Evolutionary conservation across 2,888 invertebrate genomes (phyloP), one percentile per base, ranked within the genome.

Genomic region (Cryptosula pallasiana): DNA sequence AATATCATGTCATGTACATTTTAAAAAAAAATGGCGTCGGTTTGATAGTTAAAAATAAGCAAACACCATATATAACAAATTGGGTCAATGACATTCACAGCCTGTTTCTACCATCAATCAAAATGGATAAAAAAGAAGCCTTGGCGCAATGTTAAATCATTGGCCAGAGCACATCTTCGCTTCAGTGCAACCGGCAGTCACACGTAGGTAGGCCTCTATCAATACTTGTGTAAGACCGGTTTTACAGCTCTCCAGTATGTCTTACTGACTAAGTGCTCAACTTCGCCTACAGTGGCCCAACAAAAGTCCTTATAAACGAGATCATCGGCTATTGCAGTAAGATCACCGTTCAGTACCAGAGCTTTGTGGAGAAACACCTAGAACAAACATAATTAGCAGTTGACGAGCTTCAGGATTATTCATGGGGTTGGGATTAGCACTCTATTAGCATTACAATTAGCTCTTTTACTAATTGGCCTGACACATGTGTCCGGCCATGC

Each of bases 291-390:
- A 32, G 63, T 63, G 20, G 32, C 63, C 63, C 63, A 63, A 20
- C 20, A 25, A 32, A 63, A 63, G 32, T 63, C 63, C 25, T 34
- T 32, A 25, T 25, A 57, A 13, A 2, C 20, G 25, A 3, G 3
- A 13, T 13, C 63, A 9, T 5, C 16, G 32, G 32, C 5, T 32
- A 63, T 5, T n/a, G 16, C 27, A 25, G 27, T 32, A 16, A 63
- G 9, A n/a, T 63, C 63, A 13, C 63, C 63, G 27, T 2, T 13
- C 9, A 32, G 29, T 13, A 63, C 5, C 63, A 63, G 9, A 9
- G 34, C 63, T 63, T 63, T 63, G 63, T 63, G 63, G 3, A 63
- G 32, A 32, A 63, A 63, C 34, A 63, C 34, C 63, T 63, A 63
- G 9, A 63, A 63, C 25, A 57, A 45, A 20, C n/a, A n/a, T n/a